Conservation (phyloP, 2,888 invertebrate genomes). For the Spilarctia lutea region DNA sequence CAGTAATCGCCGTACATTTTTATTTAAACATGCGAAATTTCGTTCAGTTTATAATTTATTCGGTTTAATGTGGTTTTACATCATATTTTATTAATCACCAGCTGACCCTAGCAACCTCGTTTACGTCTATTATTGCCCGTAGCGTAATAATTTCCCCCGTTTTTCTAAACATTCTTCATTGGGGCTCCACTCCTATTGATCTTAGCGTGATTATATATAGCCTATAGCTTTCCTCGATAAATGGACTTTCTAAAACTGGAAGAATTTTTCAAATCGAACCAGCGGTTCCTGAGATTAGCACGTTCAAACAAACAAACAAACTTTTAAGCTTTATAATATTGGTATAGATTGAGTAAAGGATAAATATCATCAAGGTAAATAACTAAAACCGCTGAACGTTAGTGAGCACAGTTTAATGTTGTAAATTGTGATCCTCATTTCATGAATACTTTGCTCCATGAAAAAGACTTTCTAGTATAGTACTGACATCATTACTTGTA, state of each 20-base stretch:
- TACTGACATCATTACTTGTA: not conserved
- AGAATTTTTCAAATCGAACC: too few relatives aligned
- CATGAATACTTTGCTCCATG: not conserved
- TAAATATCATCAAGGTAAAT: not conserved
- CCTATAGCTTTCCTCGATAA: too few relatives aligned
- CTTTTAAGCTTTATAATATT: too few relatives aligned
- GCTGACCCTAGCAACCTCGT: too few relatives aligned
- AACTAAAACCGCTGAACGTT: not conserved
- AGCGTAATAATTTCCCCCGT: too few relatives aligned
- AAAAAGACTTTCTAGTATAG: not conserved
- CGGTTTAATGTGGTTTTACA: constrained; percentile 42
- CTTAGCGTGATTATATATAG: too few relatives aligned
- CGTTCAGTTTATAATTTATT: constrained; percentile 37
- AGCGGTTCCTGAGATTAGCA: too few relatives aligned
- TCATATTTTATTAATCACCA: constrained; percentile 23
- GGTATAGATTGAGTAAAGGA: constrained; percentile 5
- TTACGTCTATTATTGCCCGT: too few relatives aligned
- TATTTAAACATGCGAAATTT: constrained; percentile 34
- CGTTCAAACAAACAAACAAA: too few relatives aligned
- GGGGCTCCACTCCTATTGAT: too few relatives aligned
- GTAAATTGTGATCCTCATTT: not conserved
- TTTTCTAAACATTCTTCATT: too few relatives aligned
- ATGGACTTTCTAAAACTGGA: too few relatives aligned
- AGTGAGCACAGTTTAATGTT: not conserved
- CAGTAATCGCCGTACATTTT: constrained; percentile 25